Percentiles rank a stretch among this genome's conserved stretches.
These are phyloP conservation scores for Tineola bisselliella DNA, from an alignment of 2,888 invertebrate species.

Conservation along the genomic window DNA sequence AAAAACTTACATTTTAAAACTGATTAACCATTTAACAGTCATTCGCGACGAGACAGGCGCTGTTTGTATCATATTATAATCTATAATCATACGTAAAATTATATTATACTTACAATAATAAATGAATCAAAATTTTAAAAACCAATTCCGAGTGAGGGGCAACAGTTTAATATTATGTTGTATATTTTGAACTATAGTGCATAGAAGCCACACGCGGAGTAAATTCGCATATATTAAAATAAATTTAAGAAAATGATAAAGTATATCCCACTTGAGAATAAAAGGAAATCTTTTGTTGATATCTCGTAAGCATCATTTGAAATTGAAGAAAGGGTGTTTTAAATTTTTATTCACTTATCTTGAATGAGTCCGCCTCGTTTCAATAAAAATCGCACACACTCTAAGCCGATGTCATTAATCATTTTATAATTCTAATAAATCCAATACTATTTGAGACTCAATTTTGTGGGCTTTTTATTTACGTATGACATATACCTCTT, in stretches of 20 bases:
- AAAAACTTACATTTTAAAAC: no score
- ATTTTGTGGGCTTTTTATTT: constrained; percentile 23
- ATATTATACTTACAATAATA: no score
- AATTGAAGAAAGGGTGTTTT: constrained; percentile 33
- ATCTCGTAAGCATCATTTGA: constrained; percentile 39
- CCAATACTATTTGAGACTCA: constrained; percentile 17
- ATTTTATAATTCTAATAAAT: constrained; percentile 24
- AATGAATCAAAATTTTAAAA: background rate
- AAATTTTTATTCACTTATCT: constrained; percentile 31
- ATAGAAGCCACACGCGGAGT: background rate
- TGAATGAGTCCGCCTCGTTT: constrained; percentile 46
- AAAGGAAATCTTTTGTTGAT: constrained; percentile 7
- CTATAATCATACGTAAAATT: no score
- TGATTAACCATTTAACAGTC: no score
- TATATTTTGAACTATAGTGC: no score
- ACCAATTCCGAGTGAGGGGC: background rate
- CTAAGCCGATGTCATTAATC: constrained; percentile 55
- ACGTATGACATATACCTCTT: no score
- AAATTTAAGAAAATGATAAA: background rate
- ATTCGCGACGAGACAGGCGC: no score
- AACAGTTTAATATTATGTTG: no score
- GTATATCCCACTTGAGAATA: background rate
- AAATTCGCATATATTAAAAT: constrained; percentile 1
- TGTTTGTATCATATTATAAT: no score
- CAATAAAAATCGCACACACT: constrained; percentile 47